A percentile compares a stretch with the other conserved stretches of the same genome.
These are phyloP conservation scores for Pedetes capensis DNA, from an alignment of 2,113 vertebrate genomes.

Conservation along the genomic window DNA sequence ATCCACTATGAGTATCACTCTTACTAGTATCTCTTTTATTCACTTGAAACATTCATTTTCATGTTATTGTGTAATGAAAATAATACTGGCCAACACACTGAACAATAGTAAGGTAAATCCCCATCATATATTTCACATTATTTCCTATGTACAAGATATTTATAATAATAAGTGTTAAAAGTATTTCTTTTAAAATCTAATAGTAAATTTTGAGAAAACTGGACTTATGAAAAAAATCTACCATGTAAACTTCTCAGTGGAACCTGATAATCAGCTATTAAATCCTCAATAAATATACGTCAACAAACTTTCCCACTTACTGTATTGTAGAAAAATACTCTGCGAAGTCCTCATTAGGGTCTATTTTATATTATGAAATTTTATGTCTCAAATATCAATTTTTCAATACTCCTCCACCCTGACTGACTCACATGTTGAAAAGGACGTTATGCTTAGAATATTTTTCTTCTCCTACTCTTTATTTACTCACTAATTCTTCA, in stretches of 20 bases:
- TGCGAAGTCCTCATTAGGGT: not conserved
- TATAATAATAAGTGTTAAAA: not conserved
- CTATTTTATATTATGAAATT: not conserved
- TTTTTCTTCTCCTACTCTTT: not conserved
- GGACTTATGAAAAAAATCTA: not conserved
- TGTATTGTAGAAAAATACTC: not conserved
- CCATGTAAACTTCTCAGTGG: not conserved
- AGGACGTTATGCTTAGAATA: not conserved
- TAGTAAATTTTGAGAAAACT: not conserved
- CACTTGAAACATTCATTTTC: not conserved
- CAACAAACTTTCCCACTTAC: not conserved
- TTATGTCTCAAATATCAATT: not conserved
- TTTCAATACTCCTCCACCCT: not conserved
- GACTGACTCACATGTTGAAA: not conserved
- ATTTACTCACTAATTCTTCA: not conserved
- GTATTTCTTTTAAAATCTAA: not conserved
- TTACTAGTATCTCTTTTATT: not conserved
- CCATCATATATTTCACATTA: not conserved
- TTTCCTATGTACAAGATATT: not conserved
- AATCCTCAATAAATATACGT: not conserved
- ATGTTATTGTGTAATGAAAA: not conserved
- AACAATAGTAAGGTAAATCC: not conserved
- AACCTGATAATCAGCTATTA: not conserved
- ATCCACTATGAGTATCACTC: not conserved
- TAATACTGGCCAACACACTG: not conserved